Percentiles rank a stretch among this genome's conserved stretches.
Evolutionary conservation across 2,113 vertebrate species (phyloP).

Genomic region (Leptosomus discolor): DNA sequence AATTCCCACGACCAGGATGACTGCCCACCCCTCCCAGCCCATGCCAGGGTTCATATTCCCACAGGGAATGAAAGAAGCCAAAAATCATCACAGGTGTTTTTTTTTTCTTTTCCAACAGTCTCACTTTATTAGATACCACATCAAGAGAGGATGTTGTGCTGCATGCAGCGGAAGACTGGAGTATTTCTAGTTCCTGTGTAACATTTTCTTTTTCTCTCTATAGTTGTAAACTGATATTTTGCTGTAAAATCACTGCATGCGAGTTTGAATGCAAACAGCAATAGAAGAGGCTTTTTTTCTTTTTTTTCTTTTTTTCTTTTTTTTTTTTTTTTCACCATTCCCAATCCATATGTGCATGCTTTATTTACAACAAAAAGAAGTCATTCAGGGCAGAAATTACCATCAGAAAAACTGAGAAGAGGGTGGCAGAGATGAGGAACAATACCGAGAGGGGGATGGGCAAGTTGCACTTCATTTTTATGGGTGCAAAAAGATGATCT

Average conservation of each 20-base stretch:
- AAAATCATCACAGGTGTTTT: accelerated
- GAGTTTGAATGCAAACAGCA: conserved; percentile 80
- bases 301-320: background rate
- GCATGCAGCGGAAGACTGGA: conserved; percentile 75
- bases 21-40: accelerated
- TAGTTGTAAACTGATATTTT: conserved; percentile 1
- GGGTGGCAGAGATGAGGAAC: background rate
- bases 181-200: conserved; percentile 23
- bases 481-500: background rate
- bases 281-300: conserved; percentile 44
- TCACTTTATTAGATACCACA: conserved; percentile 80
- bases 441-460: background rate
- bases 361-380: conserved; percentile 62
- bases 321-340: conserved; percentile 27
- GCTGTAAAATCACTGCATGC: conserved; percentile 85
- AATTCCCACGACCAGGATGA: background rate
- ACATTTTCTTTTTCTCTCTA: background rate
- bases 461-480: background rate
- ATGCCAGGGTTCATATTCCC: accelerated
- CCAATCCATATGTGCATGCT: conserved; percentile 67
- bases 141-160: conserved; percentile 51
- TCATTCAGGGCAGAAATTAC: background rate
- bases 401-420: background rate
- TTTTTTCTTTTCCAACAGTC: conserved; percentile 43
- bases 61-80: background rate